phyloP scores from a whole-genome alignment of 2,888 invertebrate genomes.

The Napeogenes sylphis region DNA sequence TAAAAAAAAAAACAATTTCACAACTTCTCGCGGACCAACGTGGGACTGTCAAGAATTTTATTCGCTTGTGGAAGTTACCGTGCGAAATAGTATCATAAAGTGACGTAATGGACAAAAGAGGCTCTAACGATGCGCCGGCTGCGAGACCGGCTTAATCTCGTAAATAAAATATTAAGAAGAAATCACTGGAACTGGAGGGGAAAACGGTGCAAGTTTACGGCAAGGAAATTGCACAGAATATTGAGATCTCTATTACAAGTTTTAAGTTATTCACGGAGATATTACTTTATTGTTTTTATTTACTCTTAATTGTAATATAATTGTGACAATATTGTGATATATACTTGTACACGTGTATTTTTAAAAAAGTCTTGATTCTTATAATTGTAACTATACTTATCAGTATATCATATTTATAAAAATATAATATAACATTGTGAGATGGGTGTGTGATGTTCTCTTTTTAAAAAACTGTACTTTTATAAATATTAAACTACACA shows the following conservation, averaged over 20 bases:
- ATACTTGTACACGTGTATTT: too few species aligned
- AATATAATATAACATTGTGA: too few species aligned
- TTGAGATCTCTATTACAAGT: constrained; percentile 34
- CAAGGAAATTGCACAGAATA: constrained; percentile 50
- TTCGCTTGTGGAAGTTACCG: constrained; percentile 45
- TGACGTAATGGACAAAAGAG: constrained; percentile 58
- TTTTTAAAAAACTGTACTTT: too few species aligned
- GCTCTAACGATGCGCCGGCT: constrained; percentile 54
- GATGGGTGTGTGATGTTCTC: too few species aligned
- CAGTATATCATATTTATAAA: too few species aligned
- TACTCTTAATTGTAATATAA: background rate
- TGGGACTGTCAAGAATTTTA: constrained; percentile 52
- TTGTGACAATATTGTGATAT: too few species aligned
- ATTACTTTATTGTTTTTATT: constrained; percentile 9
- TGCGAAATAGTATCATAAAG: constrained; percentile 60
- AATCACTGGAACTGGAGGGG: constrained; percentile 57
- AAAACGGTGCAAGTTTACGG: constrained; percentile 49
- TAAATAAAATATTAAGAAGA: constrained; percentile 73
- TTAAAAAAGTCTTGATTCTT: too few species aligned
- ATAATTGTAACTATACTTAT: too few species aligned
- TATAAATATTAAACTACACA: too few species aligned
- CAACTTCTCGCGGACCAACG: constrained; percentile 34
- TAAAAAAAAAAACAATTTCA: constrained; percentile 42
- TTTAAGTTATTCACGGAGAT: constrained; percentile 11
- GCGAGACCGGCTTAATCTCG: constrained; percentile 55